These are phyloP conservation scores for Zaprionus lineosus DNA, from an alignment of 2,888 invertebrate species.

Conservation along the genomic window DNA sequence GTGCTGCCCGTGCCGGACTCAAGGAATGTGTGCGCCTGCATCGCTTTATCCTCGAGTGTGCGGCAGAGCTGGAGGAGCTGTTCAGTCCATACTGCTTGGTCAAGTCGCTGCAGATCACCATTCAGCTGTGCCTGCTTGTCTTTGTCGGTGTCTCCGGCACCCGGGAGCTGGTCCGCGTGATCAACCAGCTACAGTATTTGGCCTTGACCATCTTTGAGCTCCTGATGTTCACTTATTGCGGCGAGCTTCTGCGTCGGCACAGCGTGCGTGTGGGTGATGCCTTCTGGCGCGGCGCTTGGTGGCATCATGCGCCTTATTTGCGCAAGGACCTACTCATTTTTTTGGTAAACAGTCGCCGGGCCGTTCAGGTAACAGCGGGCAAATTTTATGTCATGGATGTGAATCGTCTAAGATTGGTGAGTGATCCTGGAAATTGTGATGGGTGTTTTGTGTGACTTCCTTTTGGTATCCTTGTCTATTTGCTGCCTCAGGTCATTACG, in stretches of 20 bases:
- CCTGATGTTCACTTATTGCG: constrained; percentile 80
- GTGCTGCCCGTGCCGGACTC: constrained; percentile 52
- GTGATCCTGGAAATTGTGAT: neutral
- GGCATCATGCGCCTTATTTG: constrained; percentile 59
- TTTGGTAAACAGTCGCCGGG: constrained; percentile 68
- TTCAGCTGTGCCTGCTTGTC: constrained; percentile 80
- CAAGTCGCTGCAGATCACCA: constrained; percentile 81
- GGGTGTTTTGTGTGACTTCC: no score
- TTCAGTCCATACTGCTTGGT: constrained; percentile 80
- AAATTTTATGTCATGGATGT: constrained; percentile 81
- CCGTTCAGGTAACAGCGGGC: constrained; percentile 78
- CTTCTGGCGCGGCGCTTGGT: constrained; percentile 77
- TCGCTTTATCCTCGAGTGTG: constrained; percentile 78
- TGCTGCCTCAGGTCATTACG: constrained; percentile 69
- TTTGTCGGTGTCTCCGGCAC: constrained; percentile 78
- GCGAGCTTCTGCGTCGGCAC: constrained; percentile 74
- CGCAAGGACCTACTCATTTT: constrained; percentile 77
- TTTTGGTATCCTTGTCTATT: no score
- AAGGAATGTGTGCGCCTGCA: constrained; percentile 80
- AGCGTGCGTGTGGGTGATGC: constrained; percentile 79
- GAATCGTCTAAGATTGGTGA: constrained; percentile 74
- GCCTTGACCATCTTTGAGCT: constrained; percentile 74
- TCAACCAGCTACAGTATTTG: constrained; percentile 79
- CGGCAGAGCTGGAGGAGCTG: constrained; percentile 78
- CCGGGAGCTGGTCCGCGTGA: constrained; percentile 58